Evolutionary conservation across 2,888 invertebrate genomes (phyloP).

Genomic region (Heliconius erato): DNA sequence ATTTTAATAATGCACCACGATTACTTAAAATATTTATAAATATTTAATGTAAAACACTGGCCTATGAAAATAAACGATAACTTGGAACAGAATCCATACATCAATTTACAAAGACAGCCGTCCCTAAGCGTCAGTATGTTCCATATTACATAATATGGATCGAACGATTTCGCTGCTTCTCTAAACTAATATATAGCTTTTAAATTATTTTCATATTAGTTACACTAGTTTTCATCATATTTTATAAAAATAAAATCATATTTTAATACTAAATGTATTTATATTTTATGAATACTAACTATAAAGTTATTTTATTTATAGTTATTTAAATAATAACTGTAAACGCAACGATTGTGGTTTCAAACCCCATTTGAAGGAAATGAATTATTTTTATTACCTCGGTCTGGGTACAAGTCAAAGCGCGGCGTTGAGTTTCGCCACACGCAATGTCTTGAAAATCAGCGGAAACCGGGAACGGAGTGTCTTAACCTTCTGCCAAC

Average conservation of each 20-base stretch:
- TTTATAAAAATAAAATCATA: not conserved
- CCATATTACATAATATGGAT: slow-evolving; percentile 10
- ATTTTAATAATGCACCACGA: not conserved
- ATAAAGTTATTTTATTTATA: too few relatives aligned
- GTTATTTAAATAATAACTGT: too few relatives aligned
- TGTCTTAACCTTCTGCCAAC: too few relatives aligned
- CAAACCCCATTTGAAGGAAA: not conserved
- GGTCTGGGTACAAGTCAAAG: too few relatives aligned
- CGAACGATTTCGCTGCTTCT: slow-evolving; percentile 1
- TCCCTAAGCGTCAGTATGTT: slow-evolving; percentile 23
- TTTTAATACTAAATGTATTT: too few relatives aligned
- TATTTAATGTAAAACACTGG: not conserved
- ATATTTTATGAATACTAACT: too few relatives aligned
- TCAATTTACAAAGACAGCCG: slow-evolving; percentile 17
- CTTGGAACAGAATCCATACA: slow-evolving; percentile 9
- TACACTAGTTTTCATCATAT: not conserved
- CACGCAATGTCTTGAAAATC: too few relatives aligned
- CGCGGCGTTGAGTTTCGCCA: too few relatives aligned
- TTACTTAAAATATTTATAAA: not conserved
- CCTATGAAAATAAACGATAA: not conserved
- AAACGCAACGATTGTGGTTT: too few relatives aligned
- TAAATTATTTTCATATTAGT: not conserved
- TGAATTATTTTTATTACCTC: not conserved
- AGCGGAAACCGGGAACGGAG: too few relatives aligned
- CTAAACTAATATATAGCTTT: not conserved